Evolutionary conservation across 2,888 invertebrate genomes (phyloP).

Genomic region (Nemotelus pantherinus): DNA sequence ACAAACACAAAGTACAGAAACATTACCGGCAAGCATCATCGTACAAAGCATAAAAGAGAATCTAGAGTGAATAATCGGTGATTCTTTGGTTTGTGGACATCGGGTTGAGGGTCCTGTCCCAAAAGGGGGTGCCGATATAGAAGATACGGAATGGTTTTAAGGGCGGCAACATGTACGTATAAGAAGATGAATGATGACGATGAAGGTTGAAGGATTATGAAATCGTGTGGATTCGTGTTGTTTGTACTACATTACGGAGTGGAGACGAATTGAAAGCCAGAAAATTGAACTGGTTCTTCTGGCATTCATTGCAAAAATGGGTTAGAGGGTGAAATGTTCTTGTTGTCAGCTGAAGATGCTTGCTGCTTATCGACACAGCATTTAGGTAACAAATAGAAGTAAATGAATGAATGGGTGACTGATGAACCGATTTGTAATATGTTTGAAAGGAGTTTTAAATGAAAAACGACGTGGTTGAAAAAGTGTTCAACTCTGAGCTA

Average conservation of each 20-base stretch:
- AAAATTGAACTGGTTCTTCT: background rate
- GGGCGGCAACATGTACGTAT: background rate
- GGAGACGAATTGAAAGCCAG: background rate
- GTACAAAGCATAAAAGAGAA: background rate
- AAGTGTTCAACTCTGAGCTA: too few species aligned
- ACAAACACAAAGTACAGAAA: slow-evolving; percentile 20
- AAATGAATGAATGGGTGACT: too few species aligned
- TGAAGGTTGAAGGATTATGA: slow-evolving; percentile 20
- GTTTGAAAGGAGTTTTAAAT: too few species aligned
- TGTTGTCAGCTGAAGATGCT: too few species aligned
- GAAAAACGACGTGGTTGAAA: too few species aligned
- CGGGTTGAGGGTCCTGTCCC: background rate
- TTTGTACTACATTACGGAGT: background rate
- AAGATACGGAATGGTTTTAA: background rate
- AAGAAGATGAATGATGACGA: slow-evolving; percentile 17
- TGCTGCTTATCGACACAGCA: too few species aligned
- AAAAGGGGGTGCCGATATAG: background rate
- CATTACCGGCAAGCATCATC: slow-evolving; percentile 4
- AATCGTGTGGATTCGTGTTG: background rate
- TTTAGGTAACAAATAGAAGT: too few species aligned
- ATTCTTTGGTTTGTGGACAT: slow-evolving; percentile 27
- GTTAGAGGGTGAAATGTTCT: too few species aligned
- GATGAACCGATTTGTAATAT: too few species aligned
- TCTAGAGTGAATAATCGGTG: slow-evolving; percentile 28
- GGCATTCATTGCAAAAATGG: background rate